These are phyloP conservation scores for Athalia rosae DNA, from an alignment of 2,888 invertebrate genomes.

Conservation along the genomic window DNA sequence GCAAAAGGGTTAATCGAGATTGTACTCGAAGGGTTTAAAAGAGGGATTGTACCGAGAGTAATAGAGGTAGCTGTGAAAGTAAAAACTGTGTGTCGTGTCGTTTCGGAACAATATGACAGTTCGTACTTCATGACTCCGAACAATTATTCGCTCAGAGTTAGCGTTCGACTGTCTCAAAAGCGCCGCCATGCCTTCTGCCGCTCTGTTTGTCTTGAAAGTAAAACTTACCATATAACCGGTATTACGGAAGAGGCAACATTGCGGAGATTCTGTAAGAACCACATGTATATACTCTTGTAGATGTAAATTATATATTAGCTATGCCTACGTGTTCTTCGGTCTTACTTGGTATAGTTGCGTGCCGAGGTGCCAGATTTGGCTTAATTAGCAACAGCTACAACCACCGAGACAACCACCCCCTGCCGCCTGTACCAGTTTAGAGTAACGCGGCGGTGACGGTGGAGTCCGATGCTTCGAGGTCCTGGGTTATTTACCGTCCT, in stretches of 20 bases:
- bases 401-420: conserved; percentile 1
- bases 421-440: conserved; percentile 1
- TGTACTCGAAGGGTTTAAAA: no score
- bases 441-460: conserved; percentile 11
- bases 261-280: conserved; percentile 5
- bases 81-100: no score
- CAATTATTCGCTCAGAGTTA: conserved; percentile 4
- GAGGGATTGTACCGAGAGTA: no score
- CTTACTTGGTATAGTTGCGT: conserved; percentile 9
- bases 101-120: no score
- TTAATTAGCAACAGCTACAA: conserved; percentile 39
- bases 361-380: conserved; percentile 9
- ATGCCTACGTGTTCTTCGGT: conserved; percentile 10
- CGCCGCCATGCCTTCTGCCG: conserved; percentile 2
- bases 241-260: conserved; percentile 6
- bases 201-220: conserved; percentile 32
- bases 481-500: conserved; percentile 38
- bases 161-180: conserved; percentile 15
- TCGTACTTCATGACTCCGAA: neutral
- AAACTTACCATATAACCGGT: conserved; percentile 32
- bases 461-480: conserved; percentile 12
- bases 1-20: no score
- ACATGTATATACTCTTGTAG: conserved; percentile 8
- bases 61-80: no score
- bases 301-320: neutral